phyloP scores from a whole-genome alignment of 2,888 invertebrate species.

The Drosophila algonquin region DNA sequence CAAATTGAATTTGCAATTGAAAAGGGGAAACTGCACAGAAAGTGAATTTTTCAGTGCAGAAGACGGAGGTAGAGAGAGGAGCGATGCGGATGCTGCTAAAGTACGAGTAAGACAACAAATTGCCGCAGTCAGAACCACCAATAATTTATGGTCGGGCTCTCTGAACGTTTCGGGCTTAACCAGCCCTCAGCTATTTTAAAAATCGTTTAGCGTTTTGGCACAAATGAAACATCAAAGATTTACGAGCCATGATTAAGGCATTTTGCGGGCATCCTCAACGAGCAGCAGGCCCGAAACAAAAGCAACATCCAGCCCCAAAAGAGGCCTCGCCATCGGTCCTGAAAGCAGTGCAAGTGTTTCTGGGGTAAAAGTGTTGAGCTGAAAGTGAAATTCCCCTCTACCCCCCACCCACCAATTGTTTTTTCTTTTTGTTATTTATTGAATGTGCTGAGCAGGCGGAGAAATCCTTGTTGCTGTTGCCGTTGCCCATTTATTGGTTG shows the following conservation, averaged over 20 bases:
- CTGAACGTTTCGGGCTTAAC: slow-evolving; percentile 34
- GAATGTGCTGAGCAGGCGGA: slow-evolving; percentile 51
- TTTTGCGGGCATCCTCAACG: slow-evolving; percentile 51
- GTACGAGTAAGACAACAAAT: slow-evolving; percentile 43
- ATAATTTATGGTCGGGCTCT: slow-evolving; percentile 65
- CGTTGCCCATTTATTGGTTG: slow-evolving; percentile 9
- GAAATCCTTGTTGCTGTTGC: slow-evolving; percentile 17
- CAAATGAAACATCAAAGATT: slow-evolving; percentile 81
- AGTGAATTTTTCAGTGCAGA: slow-evolving; percentile 1
- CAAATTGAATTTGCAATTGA: slow-evolving; percentile 43
- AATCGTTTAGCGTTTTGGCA: slow-evolving; percentile 76
- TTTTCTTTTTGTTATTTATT: slow-evolving; percentile 47
- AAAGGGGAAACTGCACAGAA: slow-evolving; percentile 6
- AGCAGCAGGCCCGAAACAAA: slow-evolving; percentile 29
- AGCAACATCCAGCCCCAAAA: slow-evolving; percentile 26
- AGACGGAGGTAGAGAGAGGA: not conserved
- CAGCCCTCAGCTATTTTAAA: slow-evolving; percentile 61
- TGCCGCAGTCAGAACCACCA: slow-evolving; percentile 60
- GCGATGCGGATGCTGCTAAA: slow-evolving; percentile 10
- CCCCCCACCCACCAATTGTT: not conserved
- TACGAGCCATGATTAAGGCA: slow-evolving; percentile 78
- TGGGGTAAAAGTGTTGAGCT: slow-evolving; percentile 59
- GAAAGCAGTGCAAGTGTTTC: slow-evolving; percentile 51
- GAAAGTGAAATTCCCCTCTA: slow-evolving; percentile 53
- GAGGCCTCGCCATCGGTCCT: slow-evolving; percentile 18